A percentile compares a stretch with the other conserved stretches of the same genome.
These are phyloP conservation scores for Anhinga rufa DNA, from an alignment of 2,113 vertebrate genomes.

Conservation along the genomic window DNA sequence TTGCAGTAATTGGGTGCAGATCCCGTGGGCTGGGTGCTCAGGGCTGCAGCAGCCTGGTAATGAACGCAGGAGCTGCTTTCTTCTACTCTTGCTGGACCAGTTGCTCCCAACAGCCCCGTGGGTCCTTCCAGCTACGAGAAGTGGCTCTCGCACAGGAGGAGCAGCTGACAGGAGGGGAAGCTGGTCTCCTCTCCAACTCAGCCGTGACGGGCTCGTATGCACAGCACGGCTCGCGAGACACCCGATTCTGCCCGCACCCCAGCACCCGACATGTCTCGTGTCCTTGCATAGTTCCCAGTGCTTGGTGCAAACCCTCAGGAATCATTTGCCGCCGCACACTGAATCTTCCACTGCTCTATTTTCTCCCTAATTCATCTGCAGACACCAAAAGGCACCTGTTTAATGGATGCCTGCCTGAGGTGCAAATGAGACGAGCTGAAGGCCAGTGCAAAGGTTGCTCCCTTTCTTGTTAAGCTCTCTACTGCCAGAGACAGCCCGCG, in stretches of 20 bases:
- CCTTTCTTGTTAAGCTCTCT: background rate
- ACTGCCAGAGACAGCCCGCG: background rate
- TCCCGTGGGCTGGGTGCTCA: background rate
- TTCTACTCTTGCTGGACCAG: background rate
- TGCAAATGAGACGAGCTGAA: background rate
- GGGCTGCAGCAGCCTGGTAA: background rate
- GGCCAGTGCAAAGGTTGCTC: background rate
- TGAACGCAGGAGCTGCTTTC: background rate
- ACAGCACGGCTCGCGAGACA: background rate
- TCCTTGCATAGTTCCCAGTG: fast-evolving
- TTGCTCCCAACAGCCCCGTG: background rate
- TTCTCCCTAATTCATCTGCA: background rate
- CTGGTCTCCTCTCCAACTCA: background rate
- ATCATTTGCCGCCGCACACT: background rate
- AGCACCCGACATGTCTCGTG: background rate
- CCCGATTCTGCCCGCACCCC: background rate
- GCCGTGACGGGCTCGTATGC: fast-evolving
- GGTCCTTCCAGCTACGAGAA: background rate
- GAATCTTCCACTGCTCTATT: background rate
- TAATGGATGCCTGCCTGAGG: background rate
- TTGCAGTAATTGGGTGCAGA: background rate
- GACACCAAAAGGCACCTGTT: background rate
- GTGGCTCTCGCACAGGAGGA: background rate
- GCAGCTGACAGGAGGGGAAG: background rate
- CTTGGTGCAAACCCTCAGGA: background rate